Conservation (phyloP, 2,113 vertebrate genomes). For the Thalassarche chlororhynchos region DNA sequence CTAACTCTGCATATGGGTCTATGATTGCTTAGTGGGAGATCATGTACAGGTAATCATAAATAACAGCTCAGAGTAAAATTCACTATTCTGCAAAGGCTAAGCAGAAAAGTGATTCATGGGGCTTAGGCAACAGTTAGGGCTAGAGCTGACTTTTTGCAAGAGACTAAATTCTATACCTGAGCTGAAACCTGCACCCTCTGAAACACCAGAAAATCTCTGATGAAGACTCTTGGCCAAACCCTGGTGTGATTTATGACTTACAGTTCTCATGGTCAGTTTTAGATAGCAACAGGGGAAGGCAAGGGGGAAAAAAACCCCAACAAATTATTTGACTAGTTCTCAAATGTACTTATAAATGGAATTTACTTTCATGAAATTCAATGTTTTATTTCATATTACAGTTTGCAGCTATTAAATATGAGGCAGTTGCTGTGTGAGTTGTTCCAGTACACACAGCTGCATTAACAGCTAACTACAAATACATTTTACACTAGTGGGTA, state of each 20-base stretch:
- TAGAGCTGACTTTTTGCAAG: not conserved
- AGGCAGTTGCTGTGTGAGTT: slow-evolving; percentile 52
- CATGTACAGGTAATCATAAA: not conserved
- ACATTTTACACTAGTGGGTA: slow-evolving; percentile 24
- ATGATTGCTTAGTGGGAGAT: not conserved
- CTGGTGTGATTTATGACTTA: not conserved
- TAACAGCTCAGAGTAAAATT: not conserved
- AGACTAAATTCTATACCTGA: not conserved
- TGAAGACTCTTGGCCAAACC: not conserved
- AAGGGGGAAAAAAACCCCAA: not conserved
- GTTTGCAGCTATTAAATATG: slow-evolving; percentile 55
- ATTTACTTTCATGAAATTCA: slow-evolving; percentile 22
- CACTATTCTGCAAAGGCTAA: not conserved
- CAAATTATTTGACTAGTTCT: not conserved
- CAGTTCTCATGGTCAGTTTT: not conserved
- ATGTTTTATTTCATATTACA: slow-evolving; percentile 58
- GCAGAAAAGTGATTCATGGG: not conserved
- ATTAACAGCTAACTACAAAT: slow-evolving; percentile 58
- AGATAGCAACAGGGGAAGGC: not conserved
- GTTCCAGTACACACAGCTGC: slow-evolving; percentile 66
- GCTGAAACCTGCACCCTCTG: not conserved
- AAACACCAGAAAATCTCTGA: not conserved
- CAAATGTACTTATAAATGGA: slow-evolving; percentile 1
- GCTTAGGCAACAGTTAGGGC: not conserved
- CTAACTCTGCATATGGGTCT: not conserved